Evolutionary conservation across 2,888 invertebrate species (phyloP).

Genomic region (Nephrocerus scutellatus): DNA sequence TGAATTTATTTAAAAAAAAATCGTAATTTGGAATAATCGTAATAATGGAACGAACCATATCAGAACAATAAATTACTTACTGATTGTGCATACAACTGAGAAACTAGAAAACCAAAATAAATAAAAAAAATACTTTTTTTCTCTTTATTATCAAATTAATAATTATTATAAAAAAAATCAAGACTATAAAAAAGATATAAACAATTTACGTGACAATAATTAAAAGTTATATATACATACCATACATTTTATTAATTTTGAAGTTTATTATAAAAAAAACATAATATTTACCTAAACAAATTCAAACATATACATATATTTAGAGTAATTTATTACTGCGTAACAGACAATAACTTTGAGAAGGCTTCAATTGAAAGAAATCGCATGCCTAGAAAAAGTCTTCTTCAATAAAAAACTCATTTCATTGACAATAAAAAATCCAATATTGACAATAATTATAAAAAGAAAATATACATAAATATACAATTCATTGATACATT

Average conservation of each 20-base stretch:
- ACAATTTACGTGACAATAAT: slow-evolving; percentile 2
- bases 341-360: slow-evolving; percentile 19
- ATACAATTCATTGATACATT: slow-evolving; percentile 8
- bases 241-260: no score
- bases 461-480: background rate
- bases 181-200: slow-evolving; percentile 12
- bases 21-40: slow-evolving; percentile 17
- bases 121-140: slow-evolving; percentile 10
- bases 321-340: slow-evolving; percentile 13
- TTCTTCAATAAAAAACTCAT: no score
- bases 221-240: slow-evolving; percentile 3
- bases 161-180: slow-evolving; percentile 17
- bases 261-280: background rate
- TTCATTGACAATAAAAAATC: no score
- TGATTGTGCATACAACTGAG: slow-evolving; percentile 13
- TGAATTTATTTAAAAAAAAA: slow-evolving; percentile 20
- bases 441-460: background rate
- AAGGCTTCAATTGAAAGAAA: no score
- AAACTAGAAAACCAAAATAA: slow-evolving; percentile 13
- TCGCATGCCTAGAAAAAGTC: no score
- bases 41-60: slow-evolving; percentile 21
- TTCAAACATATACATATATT: background rate
- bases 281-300: background rate
- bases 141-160: slow-evolving; percentile 13
- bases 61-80: slow-evolving; percentile 19